A percentile compares a stretch with the other conserved stretches of the same genome.
Evolutionary conservation across 2,888 invertebrate genomes (phyloP).

Genomic region (Marasmarcha lunaedactyla): DNA sequence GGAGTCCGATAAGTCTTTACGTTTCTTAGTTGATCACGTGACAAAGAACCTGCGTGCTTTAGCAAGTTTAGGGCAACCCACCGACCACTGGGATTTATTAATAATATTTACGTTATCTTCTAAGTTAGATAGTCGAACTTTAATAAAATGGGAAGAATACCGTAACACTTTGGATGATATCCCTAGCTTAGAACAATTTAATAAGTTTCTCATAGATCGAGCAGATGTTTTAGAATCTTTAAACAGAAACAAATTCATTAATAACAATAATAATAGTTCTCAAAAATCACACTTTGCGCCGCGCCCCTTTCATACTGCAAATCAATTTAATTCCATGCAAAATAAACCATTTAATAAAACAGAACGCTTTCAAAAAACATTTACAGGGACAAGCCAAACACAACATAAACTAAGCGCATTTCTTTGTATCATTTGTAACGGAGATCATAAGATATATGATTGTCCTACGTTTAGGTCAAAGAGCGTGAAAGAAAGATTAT

Average conservation of each 20-base stretch:
- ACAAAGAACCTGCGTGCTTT: slow-evolving; percentile 17
- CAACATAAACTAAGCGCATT: neutral
- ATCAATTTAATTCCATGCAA: neutral
- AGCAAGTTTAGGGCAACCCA: slow-evolving; percentile 12
- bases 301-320: too few species aligned
- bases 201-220: slow-evolving; percentile 11
- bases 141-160: slow-evolving; percentile 7
- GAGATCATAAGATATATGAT: slow-evolving; percentile 7
- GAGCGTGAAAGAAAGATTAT: neutral
- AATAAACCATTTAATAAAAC: neutral
- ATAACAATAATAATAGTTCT: neutral
- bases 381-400: too few species aligned
- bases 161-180: slow-evolving; percentile 6
- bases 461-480: slow-evolving; percentile 6
- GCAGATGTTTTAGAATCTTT: slow-evolving; percentile 14
- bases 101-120: slow-evolving; percentile 9
- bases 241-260: slow-evolving; percentile 3
- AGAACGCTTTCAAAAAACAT: too few species aligned
- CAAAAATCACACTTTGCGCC: neutral
- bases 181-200: slow-evolving; percentile 12
- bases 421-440: slow-evolving; percentile 6
- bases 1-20: slow-evolving; percentile 12
- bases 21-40: slow-evolving; percentile 15
- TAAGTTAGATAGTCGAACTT: slow-evolving; percentile 12
- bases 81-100: slow-evolving; percentile 14